phyloP scores from a whole-genome alignment of 2,888 invertebrate genomes.

The Bembecia ichneumoniformis region DNA sequence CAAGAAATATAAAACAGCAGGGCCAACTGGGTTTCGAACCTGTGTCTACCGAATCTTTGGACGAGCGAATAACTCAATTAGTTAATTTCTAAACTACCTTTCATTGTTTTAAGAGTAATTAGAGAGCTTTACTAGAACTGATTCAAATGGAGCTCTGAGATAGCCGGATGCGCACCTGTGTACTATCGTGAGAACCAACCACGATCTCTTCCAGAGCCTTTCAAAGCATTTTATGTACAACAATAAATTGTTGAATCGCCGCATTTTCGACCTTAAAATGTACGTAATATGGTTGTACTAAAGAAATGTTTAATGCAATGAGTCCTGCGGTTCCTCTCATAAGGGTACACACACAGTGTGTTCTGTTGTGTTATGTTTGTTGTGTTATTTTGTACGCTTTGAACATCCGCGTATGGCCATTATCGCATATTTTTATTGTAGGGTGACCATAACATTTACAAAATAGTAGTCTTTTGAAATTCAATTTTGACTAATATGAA shows the following conservation, averaged over 20 bases:
- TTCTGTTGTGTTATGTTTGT: slow-evolving; percentile 47
- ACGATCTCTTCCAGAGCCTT: slow-evolving; percentile 29
- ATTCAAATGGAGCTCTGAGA: slow-evolving; percentile 48
- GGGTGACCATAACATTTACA: slow-evolving; percentile 23
- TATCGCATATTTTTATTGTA: slow-evolving; percentile 54
- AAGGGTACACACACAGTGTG: slow-evolving; percentile 40
- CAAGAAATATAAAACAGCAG: too few relatives aligned
- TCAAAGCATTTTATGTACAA: slow-evolving; percentile 5
- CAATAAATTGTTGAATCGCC: not conserved
- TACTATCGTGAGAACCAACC: slow-evolving; percentile 53
- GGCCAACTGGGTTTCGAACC: too few relatives aligned
- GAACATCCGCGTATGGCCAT: slow-evolving; percentile 58
- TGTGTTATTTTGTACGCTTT: slow-evolving; percentile 65
- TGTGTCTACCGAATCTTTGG: too few relatives aligned
- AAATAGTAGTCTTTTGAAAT: too few relatives aligned
- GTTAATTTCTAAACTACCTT: not conserved
- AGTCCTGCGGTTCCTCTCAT: not conserved
- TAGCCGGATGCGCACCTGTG: slow-evolving; percentile 70
- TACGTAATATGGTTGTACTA: not conserved
- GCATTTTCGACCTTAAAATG: not conserved
- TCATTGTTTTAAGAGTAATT: slow-evolving; percentile 42
- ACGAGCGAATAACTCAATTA: not conserved
- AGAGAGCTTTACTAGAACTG: slow-evolving; percentile 40
- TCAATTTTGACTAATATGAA: too few relatives aligned
- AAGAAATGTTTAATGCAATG: not conserved